Evolutionary conservation across 2,797 vertebrate genomes (phyloP).

Genomic region (Tachyglossus aculeatus): DNA sequence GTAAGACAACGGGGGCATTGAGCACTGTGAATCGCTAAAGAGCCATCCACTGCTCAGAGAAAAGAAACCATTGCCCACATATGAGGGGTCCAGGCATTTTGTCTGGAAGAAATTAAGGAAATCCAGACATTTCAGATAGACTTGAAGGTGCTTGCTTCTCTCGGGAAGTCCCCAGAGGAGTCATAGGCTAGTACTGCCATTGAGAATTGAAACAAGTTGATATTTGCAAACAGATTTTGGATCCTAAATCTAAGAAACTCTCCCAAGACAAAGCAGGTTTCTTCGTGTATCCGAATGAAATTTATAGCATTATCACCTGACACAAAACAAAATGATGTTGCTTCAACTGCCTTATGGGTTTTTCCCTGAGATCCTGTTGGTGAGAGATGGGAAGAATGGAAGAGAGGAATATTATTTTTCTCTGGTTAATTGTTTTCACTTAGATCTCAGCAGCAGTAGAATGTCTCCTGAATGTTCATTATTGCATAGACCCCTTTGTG

Average conservation of each 20-base stretch:
- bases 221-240: no score
- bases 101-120: no score
- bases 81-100: no score
- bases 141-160: no score
- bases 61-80: no score
- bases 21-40: no score
- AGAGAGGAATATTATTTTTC: background rate
- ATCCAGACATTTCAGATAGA: no score
- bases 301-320: background rate
- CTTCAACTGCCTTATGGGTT: background rate
- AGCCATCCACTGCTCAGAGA: no score
- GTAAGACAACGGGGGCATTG: no score
- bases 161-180: no score
- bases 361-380: background rate
- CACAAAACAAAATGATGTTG: background rate
- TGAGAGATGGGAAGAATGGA: background rate
- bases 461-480: background rate
- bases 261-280: background rate
- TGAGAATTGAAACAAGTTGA: no score
- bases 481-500: background rate
- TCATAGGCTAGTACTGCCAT: no score
- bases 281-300: background rate
- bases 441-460: background rate
- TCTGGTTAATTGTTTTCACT: background rate
- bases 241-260: background rate